Evolutionary conservation across 2,888 invertebrate species (phyloP).

Genomic region (Rutpela maculata): DNA sequence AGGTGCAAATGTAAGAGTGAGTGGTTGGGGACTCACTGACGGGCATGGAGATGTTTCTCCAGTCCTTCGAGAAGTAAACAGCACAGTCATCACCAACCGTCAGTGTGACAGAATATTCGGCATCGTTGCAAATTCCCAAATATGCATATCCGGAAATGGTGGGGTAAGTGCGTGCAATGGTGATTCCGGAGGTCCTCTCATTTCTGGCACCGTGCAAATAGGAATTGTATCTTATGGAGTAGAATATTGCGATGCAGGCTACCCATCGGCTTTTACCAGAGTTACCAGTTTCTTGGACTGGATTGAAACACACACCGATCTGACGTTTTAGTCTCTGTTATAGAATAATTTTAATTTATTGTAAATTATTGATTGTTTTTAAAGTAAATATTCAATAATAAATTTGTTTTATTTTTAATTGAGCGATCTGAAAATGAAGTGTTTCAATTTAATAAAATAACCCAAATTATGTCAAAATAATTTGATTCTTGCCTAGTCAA

Average conservation of each 20-base stretch:
- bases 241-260: background rate
- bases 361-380: no score
- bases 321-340: conserved; percentile 1
- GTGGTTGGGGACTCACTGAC: conserved; percentile 50
- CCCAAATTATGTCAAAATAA: no score
- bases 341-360: no score
- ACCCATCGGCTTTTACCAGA: conserved; percentile 12
- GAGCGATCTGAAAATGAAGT: no score
- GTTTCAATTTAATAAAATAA: no score
- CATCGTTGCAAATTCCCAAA: background rate
- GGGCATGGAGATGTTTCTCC: no score
- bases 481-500: no score
- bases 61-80: no score
- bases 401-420: no score
- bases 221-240: conserved; percentile 11
- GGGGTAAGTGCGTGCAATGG: conserved; percentile 15
- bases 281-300: conserved; percentile 12
- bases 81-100: no score
- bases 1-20: background rate
- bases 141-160: conserved; percentile 3
- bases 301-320: conserved; percentile 7
- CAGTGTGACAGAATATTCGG: background rate
- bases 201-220: background rate
- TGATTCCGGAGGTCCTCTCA: conserved; percentile 13
- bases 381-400: no score